A percentile compares a stretch with the other conserved stretches of the same genome.
Conservation (phyloP, 2,888 invertebrate species). For the Tanytarsus gracilentus region DNA sequence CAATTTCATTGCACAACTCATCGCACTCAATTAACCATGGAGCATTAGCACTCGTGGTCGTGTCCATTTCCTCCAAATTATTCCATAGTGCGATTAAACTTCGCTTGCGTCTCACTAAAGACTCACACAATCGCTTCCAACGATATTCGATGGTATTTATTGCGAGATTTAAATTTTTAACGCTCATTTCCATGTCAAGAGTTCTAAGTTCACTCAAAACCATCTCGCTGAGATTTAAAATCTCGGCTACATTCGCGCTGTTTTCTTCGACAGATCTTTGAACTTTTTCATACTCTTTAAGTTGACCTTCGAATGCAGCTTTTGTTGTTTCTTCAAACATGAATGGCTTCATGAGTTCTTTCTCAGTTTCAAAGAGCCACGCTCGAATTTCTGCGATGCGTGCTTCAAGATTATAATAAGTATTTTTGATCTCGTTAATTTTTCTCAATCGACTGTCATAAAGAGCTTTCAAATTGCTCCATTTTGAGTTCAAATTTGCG, state of each 20-base stretch:
- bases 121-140: conserved; percentile 68
- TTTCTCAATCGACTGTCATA: conserved; percentile 60
- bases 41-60: conserved; percentile 49
- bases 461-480: conserved; percentile 57
- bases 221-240: conserved; percentile 69
- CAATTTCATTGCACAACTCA: conserved; percentile 16
- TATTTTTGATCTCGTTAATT: conserved; percentile 61
- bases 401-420: conserved; percentile 60
- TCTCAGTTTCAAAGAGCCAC: conserved; percentile 64
- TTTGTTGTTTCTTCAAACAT: conserved; percentile 57
- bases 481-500: conserved; percentile 55
- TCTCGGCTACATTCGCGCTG: conserved; percentile 67
- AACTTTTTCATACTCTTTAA: conserved; percentile 62
- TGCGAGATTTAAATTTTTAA: conserved; percentile 56
- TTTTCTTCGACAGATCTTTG: conserved; percentile 68
- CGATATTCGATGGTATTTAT: conserved; percentile 65
- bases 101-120: conserved; percentile 61
- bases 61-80: conserved; percentile 50
- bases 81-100: conserved; percentile 56
- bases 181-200: conserved; percentile 61
- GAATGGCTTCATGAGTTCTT: conserved; percentile 57
- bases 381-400: conserved; percentile 61
- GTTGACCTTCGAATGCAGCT: conserved; percentile 56
- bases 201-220: conserved; percentile 65
- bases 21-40: conserved; percentile 48